Conservation (phyloP, 2,797 vertebrate genomes). For the Platalea minor region DNA sequence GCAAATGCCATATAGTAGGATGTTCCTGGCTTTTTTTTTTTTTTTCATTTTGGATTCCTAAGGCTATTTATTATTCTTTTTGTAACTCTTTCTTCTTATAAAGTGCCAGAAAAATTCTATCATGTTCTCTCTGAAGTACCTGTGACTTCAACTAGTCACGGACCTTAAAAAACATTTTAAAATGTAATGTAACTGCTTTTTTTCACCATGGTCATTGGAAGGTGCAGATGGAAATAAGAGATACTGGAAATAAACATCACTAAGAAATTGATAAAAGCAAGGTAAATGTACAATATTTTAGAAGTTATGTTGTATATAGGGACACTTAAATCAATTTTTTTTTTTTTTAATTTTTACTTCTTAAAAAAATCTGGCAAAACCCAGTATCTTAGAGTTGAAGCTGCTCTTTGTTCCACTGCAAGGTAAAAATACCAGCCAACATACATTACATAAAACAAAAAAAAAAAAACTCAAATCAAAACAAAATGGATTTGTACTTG, state of each 20-base stretch:
- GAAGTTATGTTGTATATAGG: not conserved
- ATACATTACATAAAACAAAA: not conserved
- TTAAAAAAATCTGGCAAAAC: not conserved
- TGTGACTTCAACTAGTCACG: not conserved
- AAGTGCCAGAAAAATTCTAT: not conserved
- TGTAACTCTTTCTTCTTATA: not conserved
- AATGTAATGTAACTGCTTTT: not conserved
- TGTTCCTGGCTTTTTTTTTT: not conserved
- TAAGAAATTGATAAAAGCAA: not conserved
- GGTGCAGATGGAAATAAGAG: not conserved
- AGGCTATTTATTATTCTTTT: not conserved
- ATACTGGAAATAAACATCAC: not conserved
- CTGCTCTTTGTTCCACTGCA: not conserved
- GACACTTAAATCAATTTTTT: not conserved
- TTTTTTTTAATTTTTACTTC: not conserved
- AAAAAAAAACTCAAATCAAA: not conserved
- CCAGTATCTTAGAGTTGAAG: not conserved
- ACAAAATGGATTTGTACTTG: slow-evolving; percentile 1
- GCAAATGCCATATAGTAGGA: not conserved
- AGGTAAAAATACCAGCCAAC: slow-evolving; percentile 34
- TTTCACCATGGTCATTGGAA: not conserved
- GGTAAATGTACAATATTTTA: not conserved
- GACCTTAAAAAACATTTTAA: not conserved
- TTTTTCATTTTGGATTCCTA: not conserved
- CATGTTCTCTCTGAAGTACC: not conserved